These are phyloP conservation scores for Gibbula magus DNA, from an alignment of 2,888 invertebrate genomes.

Conservation along the genomic window DNA sequence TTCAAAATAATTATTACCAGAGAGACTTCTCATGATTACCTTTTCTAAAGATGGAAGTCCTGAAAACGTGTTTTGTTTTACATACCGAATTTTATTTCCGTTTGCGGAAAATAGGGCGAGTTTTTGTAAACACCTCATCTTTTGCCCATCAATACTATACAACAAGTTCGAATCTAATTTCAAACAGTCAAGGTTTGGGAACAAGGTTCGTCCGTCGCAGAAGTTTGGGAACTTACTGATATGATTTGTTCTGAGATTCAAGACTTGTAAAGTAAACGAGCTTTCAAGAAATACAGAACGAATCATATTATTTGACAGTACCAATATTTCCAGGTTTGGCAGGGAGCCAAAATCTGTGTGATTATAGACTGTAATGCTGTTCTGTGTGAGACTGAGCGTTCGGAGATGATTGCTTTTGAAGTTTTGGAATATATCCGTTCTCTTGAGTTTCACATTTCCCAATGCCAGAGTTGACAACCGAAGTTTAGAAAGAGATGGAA, in stretches of 20 bases:
- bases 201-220: not conserved
- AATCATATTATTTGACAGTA: not conserved
- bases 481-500: not conserved
- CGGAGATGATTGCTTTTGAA: not conserved
- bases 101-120: not conserved
- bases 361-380: not conserved
- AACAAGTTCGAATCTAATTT: not conserved
- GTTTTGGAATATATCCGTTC: not conserved
- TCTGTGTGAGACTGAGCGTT: not conserved
- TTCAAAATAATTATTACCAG: not conserved
- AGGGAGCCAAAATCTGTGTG: not conserved
- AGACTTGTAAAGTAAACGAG: not conserved
- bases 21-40: not conserved
- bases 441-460: not conserved
- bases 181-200: not conserved
- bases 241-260: not conserved
- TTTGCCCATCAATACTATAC: not conserved
- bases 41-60: not conserved
- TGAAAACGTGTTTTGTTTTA: not conserved
- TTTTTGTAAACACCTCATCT: not conserved
- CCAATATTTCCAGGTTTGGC: not conserved
- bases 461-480: not conserved
- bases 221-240: not conserved
- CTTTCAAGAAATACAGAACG: not conserved
- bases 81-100: not conserved